Evolutionary conservation across 2,888 invertebrate species (phyloP).

Genomic region (Apomyelois bistriatella): DNA sequence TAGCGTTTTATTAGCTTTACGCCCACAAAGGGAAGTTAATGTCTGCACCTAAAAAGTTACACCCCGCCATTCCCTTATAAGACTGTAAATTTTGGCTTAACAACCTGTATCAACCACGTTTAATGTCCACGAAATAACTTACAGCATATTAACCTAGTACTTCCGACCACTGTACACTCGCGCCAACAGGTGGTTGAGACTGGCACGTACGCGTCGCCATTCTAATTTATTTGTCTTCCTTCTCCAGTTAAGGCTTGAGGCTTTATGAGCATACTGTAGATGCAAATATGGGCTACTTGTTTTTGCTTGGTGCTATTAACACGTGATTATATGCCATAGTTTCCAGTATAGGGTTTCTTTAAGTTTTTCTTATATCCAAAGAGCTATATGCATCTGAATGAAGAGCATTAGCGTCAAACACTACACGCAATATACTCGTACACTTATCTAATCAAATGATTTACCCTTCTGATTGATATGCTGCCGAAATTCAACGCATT

Average conservation of each 20-base stretch:
- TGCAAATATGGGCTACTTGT: neutral
- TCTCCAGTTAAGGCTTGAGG: neutral
- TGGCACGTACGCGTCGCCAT: constrained; percentile 1
- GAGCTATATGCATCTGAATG: too few relatives aligned
- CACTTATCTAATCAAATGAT: too few relatives aligned
- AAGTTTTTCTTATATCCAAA: neutral
- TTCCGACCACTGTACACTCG: neutral
- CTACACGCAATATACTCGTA: too few relatives aligned
- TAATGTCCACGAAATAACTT: constrained; percentile 7
- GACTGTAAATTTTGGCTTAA: neutral
- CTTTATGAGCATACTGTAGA: neutral
- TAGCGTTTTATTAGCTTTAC: too few relatives aligned
- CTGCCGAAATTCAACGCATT: too few relatives aligned
- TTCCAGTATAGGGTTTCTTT: neutral
- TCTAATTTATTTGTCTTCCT: constrained; percentile 10
- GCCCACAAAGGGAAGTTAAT: too few relatives aligned
- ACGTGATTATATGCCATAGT: neutral
- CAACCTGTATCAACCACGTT: neutral
- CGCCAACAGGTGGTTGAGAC: neutral
- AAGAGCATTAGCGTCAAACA: too few relatives aligned
- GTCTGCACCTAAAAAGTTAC: neutral
- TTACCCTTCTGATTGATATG: too few relatives aligned
- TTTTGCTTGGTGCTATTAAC: neutral
- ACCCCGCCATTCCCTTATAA: neutral
- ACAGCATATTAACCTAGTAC: neutral